Percentiles rank a stretch among this genome's conserved stretches.
These are phyloP conservation scores for Chamaea fasciata DNA, from an alignment of 2,113 vertebrate species.

Conservation along the genomic window DNA sequence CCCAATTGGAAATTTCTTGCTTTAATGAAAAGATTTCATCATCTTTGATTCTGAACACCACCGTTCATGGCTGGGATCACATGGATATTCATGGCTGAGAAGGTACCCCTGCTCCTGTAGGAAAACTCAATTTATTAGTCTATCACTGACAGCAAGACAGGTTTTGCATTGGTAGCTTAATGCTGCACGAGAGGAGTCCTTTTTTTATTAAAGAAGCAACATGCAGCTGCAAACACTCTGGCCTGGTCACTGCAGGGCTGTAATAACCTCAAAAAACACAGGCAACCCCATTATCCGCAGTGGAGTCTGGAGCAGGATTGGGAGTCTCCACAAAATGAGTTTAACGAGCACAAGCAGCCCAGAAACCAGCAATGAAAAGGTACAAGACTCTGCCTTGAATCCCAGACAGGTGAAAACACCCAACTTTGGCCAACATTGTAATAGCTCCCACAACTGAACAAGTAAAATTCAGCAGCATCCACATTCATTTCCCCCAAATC, in stretches of 20 bases:
- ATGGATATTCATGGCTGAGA: constrained; percentile 7
- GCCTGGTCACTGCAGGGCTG: not conserved
- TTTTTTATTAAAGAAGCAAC: not conserved
- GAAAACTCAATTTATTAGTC: not conserved
- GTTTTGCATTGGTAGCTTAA: not conserved
- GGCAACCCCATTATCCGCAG: not conserved
- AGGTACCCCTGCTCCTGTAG: not conserved
- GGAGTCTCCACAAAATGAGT: not conserved
- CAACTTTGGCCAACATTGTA: not conserved
- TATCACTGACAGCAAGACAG: not conserved
- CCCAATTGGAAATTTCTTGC: not conserved
- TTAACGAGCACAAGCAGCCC: not conserved
- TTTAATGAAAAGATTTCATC: not conserved
- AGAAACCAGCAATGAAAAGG: not conserved
- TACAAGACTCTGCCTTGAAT: not conserved
- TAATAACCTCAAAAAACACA: not conserved
- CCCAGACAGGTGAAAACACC: not conserved
- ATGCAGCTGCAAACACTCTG: not conserved
- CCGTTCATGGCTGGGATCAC: not conserved
- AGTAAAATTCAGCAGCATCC: not conserved
- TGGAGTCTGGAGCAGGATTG: not conserved
- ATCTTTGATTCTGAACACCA: not conserved
- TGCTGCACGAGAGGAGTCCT: not conserved
- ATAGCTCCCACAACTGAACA: not conserved
- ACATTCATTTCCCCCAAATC: not conserved